Base-by-base conservation (phyloP, 2,113 vertebrate genomes). In the Hymenochirus boettgeri region DNA sequence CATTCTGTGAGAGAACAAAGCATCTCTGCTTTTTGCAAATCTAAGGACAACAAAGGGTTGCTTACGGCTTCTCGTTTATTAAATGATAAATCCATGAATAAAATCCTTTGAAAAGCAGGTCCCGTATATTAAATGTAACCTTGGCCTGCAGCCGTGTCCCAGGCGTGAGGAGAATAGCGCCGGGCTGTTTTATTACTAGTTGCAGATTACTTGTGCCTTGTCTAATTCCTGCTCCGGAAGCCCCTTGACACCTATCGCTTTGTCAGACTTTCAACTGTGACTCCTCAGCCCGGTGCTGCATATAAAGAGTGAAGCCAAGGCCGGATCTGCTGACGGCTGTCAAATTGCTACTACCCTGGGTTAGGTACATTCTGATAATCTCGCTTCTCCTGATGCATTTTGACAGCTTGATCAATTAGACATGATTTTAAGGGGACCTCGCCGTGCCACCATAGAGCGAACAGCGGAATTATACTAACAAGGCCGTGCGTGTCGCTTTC, bases 381-480 rank as follows among this genome's bases (percentile, higher is more conserved):
- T 92, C 89, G 90, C 88, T 88, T 81, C 86, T 92, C 86, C 90
- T 94, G 90, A 92, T 92, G 87, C 89, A 83, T 86, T 84, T 85
- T 91, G 93, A 92, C 94, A 96, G 89, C 75, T 86, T 93, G 92
- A 96, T 94, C 92, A 93, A 96, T 95, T 93, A 92, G 90, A 72
- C 80, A 82, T 76, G 84, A 86, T 89, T 85, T 89, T 88, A 76
- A 76, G 75, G n/a, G 80, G 92, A 92, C 91, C 92, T 60, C 25
- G n/a, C n/a, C 86, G 86, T 74, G 79, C 10, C 80, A 84, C 87
- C 81, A 73, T 89, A 83, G 80, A 91, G 89, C 90, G 88, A 88
- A 85, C 89, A 91, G 93, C 33, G 21, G 19, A 23, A 21, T 21
- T n/a, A n/a, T n/a, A n/a, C n/a, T 29, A 29, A 48, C 58, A 48